phyloP scores from a whole-genome alignment of 2,888 invertebrate species.

The Tetanocera ferruginea region DNA sequence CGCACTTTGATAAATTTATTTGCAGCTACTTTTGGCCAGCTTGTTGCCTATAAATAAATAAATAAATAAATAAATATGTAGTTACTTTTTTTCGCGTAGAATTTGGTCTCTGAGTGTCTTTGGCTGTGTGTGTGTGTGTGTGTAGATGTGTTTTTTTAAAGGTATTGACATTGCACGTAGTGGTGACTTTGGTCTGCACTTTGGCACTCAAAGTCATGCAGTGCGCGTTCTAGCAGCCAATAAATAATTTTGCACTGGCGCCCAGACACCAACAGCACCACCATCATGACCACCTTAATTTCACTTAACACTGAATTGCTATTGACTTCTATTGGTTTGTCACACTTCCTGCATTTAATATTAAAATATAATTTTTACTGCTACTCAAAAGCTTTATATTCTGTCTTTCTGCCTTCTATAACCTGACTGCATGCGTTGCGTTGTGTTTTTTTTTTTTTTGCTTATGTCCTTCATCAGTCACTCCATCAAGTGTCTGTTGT shows the following conservation, averaged over 20 bases:
- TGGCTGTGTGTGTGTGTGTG: not conserved
- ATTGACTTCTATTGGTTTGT: not conserved
- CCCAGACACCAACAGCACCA: not conserved
- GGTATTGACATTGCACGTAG: not conserved
- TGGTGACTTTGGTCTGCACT: not conserved
- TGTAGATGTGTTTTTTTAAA: not conserved
- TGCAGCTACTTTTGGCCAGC: conserved; percentile 5
- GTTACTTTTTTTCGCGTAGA: not conserved
- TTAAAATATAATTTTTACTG: not conserved
- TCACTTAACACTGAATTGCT: not conserved
- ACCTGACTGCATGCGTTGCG: not conserved
- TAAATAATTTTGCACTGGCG: conserved; percentile 1
- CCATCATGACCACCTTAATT: not conserved
- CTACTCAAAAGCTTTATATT: not conserved
- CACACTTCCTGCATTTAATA: too few relatives aligned
- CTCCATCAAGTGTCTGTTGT: not conserved
- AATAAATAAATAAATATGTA: not conserved
- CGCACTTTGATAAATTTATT: conserved; percentile 26
- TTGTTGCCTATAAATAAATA: not conserved
- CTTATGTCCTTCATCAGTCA: not conserved
- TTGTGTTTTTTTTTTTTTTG: not conserved
- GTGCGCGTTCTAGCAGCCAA: conserved; percentile 10
- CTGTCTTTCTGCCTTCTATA: not conserved
- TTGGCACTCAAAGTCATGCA: not conserved
- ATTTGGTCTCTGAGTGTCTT: not conserved